Percentiles rank a stretch among this genome's conserved stretches.
Evolutionary conservation across 2,113 vertebrate species (phyloP).

Genomic region (Columbina picui): DNA sequence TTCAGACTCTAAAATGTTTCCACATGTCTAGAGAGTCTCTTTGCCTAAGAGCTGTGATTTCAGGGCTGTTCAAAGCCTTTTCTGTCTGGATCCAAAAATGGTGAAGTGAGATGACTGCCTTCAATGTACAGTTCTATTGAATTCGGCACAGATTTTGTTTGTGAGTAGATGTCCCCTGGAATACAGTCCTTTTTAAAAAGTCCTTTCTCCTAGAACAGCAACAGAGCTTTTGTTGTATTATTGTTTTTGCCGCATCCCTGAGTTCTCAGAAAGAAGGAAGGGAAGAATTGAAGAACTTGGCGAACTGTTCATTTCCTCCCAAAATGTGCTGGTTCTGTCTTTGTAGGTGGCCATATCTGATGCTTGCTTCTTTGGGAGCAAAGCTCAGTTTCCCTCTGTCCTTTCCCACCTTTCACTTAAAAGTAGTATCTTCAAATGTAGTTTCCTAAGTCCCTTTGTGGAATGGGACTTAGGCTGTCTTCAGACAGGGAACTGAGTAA

Average conservation of each 20-base stretch:
- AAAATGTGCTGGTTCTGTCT: not conserved
- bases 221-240: not conserved
- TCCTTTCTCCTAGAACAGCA: not conserved
- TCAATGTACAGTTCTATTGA: not conserved
- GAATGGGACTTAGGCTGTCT: not conserved
- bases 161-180: not conserved
- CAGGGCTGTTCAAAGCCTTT: conserved; percentile 6
- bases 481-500: not conserved
- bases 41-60: not conserved
- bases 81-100: not conserved
- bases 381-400: not conserved
- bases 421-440: not conserved
- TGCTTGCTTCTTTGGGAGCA: not conserved
- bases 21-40: not conserved
- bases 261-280: not conserved
- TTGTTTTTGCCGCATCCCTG: not conserved
- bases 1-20: not conserved
- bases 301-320: not conserved
- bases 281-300: conserved; percentile 14
- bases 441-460: not conserved
- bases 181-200: not conserved
- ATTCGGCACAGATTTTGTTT: not conserved
- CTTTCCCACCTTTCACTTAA: not conserved
- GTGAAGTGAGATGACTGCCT: not conserved
- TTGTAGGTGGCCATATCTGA: not conserved